phyloP scores from a whole-genome alignment of 2,113 vertebrate genomes.

The Chitala chitala region DNA sequence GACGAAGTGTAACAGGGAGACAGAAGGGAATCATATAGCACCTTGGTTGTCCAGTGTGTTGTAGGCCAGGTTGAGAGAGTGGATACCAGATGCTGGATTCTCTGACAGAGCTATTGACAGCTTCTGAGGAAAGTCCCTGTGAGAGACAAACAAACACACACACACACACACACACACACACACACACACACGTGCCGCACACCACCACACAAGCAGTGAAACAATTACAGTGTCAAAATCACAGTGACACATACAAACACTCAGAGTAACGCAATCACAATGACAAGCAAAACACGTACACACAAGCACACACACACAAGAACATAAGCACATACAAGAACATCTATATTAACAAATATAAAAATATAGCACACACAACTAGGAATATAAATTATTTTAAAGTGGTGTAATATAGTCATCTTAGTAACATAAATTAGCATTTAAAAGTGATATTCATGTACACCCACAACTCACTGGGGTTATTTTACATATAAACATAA shows the following conservation, averaged over 20 bases:
- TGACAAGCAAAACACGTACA: background rate
- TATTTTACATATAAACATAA: no score
- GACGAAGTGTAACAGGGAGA: background rate
- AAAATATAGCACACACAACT: background rate
- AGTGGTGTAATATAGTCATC: background rate
- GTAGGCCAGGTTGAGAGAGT: constrained; percentile 79
- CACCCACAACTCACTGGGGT: no score
- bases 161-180: background rate
- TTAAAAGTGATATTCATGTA: no score
- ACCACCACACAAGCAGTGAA: background rate
- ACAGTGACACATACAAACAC: background rate
- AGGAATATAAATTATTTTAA: background rate
- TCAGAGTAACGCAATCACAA: background rate
- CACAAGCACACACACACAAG: background rate
- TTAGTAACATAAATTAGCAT: background rate
- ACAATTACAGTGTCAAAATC: background rate
- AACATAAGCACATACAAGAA: no score
- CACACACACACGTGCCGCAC: background rate
- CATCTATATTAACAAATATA: no score
- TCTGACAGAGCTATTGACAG: constrained; percentile 77
- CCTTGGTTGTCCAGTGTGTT: constrained; percentile 88
- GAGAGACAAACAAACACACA: constrained; percentile 17
- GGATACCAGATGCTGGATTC: constrained; percentile 77
- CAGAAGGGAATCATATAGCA: constrained; percentile 44
- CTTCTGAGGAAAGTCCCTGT: constrained; percentile 83